These are phyloP conservation scores for Protobothrops mucrosquamatus DNA, from an alignment of 2,113 vertebrate species.

Conservation along the genomic window DNA sequence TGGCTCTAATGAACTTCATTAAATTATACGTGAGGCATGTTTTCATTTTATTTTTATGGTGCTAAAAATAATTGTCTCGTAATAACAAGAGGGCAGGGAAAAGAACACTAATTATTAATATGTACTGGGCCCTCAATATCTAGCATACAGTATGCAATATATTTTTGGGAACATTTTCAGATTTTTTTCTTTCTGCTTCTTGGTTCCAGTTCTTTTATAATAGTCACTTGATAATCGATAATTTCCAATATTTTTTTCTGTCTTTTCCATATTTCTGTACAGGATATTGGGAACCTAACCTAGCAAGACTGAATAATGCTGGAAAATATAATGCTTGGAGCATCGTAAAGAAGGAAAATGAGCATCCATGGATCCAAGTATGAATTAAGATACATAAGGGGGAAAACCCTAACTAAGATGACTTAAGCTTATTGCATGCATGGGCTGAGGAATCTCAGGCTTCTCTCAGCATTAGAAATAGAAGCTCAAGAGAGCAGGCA, in stretches of 20 bases:
- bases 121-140: background rate
- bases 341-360: conserved; percentile 48
- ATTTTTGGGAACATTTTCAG: conserved; percentile 3
- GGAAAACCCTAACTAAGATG: no score
- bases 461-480: no score
- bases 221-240: background rate
- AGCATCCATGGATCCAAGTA: conserved; percentile 87
- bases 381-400: background rate
- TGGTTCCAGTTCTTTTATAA: background rate
- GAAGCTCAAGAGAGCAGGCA: no score
- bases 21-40: background rate
- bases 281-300: conserved; percentile 85
- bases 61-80: background rate
- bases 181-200: background rate
- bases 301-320: conserved; percentile 85
- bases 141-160: background rate
- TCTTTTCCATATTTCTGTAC: conserved; percentile 19
- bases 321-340: conserved; percentile 95
- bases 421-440: no score
- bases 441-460: no score
- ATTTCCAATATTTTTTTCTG: background rate
- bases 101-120: background rate
- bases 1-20: background rate
- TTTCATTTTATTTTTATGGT: background rate
- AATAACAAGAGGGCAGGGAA: background rate